A percentile compares a stretch with the other conserved stretches of the same genome.
Conservation (phyloP, 2,888 invertebrate species). For the Drosophila paucipuncta region DNA sequence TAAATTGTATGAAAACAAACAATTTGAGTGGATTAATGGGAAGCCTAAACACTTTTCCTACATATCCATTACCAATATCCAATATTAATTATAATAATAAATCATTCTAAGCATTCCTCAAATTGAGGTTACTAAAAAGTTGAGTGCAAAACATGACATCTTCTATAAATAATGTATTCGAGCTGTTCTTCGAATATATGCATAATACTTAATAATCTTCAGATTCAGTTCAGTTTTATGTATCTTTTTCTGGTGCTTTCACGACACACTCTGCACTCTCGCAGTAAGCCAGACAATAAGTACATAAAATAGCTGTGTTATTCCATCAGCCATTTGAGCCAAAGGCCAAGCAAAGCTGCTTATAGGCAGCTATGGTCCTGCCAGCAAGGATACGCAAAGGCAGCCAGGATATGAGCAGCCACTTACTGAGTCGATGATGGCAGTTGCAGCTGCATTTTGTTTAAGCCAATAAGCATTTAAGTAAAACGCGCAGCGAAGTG, state of each 20-base stretch:
- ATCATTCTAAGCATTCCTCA: background rate
- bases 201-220: background rate
- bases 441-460: conserved; percentile 57
- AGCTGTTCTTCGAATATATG: background rate
- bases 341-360: conserved; percentile 56
- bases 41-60: background rate
- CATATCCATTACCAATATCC: background rate
- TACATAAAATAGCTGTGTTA: background rate
- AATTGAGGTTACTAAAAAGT: background rate
- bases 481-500: conserved; percentile 53
- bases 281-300: background rate
- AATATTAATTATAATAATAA: background rate
- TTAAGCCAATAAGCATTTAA: conserved; percentile 76
- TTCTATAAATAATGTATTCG: background rate
- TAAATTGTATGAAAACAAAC: background rate
- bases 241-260: background rate
- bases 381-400: background rate
- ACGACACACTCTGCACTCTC: background rate
- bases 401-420: conserved; percentile 43
- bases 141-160: background rate
- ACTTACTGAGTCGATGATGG: conserved; percentile 68
- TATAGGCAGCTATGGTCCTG: conserved; percentile 28
- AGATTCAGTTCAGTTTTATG: background rate
- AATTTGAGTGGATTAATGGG: background rate
- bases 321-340: conserved; percentile 12